Evolutionary conservation across 2,113 vertebrate species (phyloP).

Genomic region (Pterocles orientalis): DNA sequence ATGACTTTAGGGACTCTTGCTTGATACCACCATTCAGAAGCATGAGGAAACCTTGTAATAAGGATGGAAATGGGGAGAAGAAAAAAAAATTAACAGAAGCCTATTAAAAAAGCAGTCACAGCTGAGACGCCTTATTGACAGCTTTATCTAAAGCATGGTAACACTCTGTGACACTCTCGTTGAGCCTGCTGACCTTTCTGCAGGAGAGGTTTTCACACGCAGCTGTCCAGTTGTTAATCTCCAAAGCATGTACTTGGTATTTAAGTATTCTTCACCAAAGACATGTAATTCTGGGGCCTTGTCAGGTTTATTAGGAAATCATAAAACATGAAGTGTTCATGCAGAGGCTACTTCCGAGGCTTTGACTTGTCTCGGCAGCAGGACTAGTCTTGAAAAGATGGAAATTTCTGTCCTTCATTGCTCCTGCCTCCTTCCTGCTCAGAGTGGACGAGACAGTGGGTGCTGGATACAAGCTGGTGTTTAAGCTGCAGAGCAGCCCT

Average conservation of each 20-base stretch:
- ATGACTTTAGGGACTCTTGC: neutral
- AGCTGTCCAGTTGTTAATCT: neutral
- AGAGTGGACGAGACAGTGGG: accelerated
- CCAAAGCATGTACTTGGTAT: neutral
- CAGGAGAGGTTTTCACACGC: neutral
- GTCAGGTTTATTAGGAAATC: neutral
- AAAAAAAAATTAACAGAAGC: neutral
- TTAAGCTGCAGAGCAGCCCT: neutral
- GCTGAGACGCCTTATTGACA: neutral
- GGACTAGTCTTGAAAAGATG: neutral
- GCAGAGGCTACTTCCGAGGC: neutral
- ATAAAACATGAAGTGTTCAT: neutral
- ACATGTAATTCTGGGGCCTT: neutral
- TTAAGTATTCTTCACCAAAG: conserved; percentile 15
- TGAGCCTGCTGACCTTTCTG: neutral
- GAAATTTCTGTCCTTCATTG: neutral
- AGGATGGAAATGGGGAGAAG: neutral
- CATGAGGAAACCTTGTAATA: neutral
- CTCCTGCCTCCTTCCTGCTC: neutral
- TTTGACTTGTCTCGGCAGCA: neutral
- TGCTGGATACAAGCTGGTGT: neutral
- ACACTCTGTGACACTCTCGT: neutral
- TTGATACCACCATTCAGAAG: neutral
- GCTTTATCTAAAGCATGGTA: neutral
- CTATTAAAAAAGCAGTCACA: neutral